Percentiles rank a stretch among this genome's conserved stretches.
These are phyloP conservation scores for Ptychadena robeensis DNA, from an alignment of 2,797 vertebrate species.

Conservation along the genomic window DNA sequence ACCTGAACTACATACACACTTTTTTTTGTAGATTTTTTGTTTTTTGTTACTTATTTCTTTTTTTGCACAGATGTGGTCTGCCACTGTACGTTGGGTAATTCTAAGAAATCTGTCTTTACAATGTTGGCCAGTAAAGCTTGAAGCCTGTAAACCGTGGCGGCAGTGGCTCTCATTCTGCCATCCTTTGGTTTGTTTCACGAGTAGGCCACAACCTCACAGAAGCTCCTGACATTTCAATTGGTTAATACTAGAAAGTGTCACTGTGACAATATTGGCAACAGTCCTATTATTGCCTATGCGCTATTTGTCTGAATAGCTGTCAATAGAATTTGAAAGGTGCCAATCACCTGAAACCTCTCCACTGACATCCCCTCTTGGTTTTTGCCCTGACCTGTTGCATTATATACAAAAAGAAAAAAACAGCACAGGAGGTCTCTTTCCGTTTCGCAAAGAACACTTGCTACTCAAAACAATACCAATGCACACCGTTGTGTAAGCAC, in stretches of 20 bases:
- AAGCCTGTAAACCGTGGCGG: constrained; percentile 29
- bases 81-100: constrained; percentile 75
- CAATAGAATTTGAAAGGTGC: constrained; percentile 54
- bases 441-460: constrained; percentile 68
- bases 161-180: background rate
- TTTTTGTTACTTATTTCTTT: constrained; percentile 63
- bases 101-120: constrained; percentile 44
- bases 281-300: constrained; percentile 51
- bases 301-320: constrained; percentile 51
- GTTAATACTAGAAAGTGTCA: constrained; percentile 64
- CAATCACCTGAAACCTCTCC: constrained; percentile 58
- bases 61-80: constrained; percentile 77
- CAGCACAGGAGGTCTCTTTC: constrained; percentile 49
- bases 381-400: constrained; percentile 63
- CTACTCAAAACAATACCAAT: constrained; percentile 65
- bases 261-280: constrained; percentile 64
- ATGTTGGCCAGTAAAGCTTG: constrained; percentile 37
- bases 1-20: constrained; percentile 81
- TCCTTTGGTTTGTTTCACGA: constrained; percentile 26
- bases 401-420: constrained; percentile 63
- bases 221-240: constrained; percentile 65
- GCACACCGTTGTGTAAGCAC: constrained; percentile 71
- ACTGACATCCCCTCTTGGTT: constrained; percentile 44
- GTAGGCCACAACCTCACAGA: constrained; percentile 59
- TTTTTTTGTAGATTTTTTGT: constrained; percentile 61